These are phyloP conservation scores for Reticulitermes speratus DNA, from an alignment of 1,140 invertebrate genomes.

Conservation along the genomic window DNA sequence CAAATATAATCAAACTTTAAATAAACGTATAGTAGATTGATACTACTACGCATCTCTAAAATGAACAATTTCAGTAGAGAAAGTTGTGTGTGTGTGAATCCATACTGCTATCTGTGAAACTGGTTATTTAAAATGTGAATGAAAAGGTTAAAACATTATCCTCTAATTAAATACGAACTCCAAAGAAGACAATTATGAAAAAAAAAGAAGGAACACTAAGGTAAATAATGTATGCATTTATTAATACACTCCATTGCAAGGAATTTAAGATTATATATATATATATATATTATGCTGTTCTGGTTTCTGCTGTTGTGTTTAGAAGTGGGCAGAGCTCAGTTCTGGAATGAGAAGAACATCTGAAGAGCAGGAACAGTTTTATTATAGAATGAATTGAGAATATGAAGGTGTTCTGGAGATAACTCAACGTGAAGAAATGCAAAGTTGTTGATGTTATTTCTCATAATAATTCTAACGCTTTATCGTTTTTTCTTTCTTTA, in stretches of 20 bases:
- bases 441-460: slow-evolving; percentile 27
- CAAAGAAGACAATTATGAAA: slow-evolving; percentile 23
- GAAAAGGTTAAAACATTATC: slow-evolving; percentile 24
- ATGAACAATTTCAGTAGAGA: not conserved
- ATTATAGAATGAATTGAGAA: slow-evolving; percentile 18
- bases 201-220: slow-evolving; percentile 23
- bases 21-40: not conserved
- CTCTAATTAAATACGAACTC: slow-evolving; percentile 31
- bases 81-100: not conserved
- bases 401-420: not conserved
- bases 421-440: slow-evolving; percentile 22
- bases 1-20: not conserved
- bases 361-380: slow-evolving; percentile 20
- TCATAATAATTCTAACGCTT: slow-evolving; percentile 32
- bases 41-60: not conserved
- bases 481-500: slow-evolving; percentile 29
- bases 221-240: slow-evolving; percentile 28
- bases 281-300: slow-evolving; percentile 27
- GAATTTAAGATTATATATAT: slow-evolving; percentile 26
- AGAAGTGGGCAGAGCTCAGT: slow-evolving; percentile 18
- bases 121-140: slow-evolving; percentile 18
- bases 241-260: slow-evolving; percentile 27
- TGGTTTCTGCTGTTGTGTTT: slow-evolving; percentile 11
- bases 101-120: not conserved
- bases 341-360: not conserved